Percentiles rank a stretch among this genome's conserved stretches.
These are phyloP conservation scores for Sciaenops ocellatus DNA, from an alignment of 2,797 vertebrate species.

Conservation along the genomic window DNA sequence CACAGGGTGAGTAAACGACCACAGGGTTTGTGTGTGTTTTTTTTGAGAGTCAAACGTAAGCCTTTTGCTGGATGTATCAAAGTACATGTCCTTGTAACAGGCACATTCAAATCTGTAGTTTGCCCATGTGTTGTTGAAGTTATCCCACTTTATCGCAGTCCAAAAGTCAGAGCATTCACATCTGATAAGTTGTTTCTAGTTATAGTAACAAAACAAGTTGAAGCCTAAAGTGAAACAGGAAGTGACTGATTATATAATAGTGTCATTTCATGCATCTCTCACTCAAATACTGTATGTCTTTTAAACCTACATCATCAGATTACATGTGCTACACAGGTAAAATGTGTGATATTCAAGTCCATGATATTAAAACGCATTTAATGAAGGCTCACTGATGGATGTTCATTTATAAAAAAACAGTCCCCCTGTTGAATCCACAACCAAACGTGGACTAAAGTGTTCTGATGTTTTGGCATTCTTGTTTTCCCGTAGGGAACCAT, in stretches of 20 bases:
- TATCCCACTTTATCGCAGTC: background rate
- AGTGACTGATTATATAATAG: background rate
- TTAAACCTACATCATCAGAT: background rate
- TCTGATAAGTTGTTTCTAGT: background rate
- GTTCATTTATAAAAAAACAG: accelerated
- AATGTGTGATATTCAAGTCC: background rate
- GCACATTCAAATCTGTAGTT: background rate
- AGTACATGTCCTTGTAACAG: too few relatives aligned
- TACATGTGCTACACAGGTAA: background rate
- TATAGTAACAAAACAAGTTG: background rate
- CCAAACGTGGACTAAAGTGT: background rate
- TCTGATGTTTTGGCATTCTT: background rate
- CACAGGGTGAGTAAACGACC: conserved; percentile 49
- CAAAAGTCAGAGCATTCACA: background rate
- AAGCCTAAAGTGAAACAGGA: conserved; percentile 39
- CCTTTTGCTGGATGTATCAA: background rate
- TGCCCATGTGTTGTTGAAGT: background rate
- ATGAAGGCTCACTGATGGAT: background rate
- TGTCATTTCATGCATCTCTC: background rate
- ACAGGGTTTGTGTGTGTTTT: background rate
- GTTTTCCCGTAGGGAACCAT: conserved; percentile 52
- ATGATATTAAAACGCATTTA: background rate
- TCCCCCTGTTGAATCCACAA: background rate
- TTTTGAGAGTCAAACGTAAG: background rate
- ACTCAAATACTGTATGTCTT: background rate